phyloP scores from a whole-genome alignment of 1,140 invertebrate species.

The Lutraria rhynchaena region DNA sequence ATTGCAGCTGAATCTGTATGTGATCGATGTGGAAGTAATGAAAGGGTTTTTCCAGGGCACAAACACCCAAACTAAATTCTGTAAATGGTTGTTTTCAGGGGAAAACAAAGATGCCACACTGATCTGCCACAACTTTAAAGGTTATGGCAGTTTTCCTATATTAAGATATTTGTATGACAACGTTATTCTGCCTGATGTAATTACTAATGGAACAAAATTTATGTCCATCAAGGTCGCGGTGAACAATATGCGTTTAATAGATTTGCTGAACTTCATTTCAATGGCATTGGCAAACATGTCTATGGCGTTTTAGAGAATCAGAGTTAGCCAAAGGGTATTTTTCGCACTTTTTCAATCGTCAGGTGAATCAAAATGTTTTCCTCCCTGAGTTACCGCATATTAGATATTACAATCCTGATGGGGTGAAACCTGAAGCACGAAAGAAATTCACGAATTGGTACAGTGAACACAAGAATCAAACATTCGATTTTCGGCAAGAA shows the following conservation, averaged over 20 bases:
- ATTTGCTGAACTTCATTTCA: constrained; percentile 41
- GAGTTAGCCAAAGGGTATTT: constrained; percentile 33
- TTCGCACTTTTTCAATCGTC: constrained; percentile 18
- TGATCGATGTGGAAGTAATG: background rate
- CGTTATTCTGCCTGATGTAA: constrained; percentile 18
- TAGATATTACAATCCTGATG: constrained; percentile 3
- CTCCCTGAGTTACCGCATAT: background rate
- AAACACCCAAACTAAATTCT: background rate
- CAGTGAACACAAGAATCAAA: constrained; percentile 19
- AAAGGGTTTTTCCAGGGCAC: background rate
- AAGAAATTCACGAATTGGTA: constrained; percentile 35
- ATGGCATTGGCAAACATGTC: constrained; percentile 37
- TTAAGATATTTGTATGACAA: constrained; percentile 17
- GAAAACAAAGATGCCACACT: background rate
- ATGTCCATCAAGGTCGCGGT: constrained; percentile 13
- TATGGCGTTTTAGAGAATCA: constrained; percentile 20
- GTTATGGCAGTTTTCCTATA: constrained; percentile 21
- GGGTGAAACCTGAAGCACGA: constrained; percentile 21
- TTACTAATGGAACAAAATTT: constrained; percentile 18
- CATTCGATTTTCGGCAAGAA: constrained; percentile 57
- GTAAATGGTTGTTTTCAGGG: constrained; percentile 24
- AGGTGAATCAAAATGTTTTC: constrained; percentile 12
- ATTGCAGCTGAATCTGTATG: background rate
- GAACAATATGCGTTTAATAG: constrained; percentile 10
- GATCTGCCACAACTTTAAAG: constrained; percentile 32